Percentiles rank a stretch among this genome's conserved stretches.
These are phyloP conservation scores for Mactra quadrangularis DNA, from an alignment of 1,140 invertebrate species.

Conservation along the genomic window DNA sequence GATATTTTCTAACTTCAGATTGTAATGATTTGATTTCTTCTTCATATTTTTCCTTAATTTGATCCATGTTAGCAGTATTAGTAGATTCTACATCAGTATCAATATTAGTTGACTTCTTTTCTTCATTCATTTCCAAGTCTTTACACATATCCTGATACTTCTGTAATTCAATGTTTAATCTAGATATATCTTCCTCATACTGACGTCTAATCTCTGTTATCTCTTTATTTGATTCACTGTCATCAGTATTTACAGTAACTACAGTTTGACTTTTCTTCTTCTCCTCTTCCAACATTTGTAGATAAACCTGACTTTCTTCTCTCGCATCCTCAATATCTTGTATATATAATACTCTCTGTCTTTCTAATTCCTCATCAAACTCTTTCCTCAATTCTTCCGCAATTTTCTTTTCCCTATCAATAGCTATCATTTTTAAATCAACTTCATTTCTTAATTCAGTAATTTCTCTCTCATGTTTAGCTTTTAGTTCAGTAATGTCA, in stretches of 20 bases:
- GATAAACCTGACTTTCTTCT: conserved; percentile 56
- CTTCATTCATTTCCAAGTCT: too few relatives aligned
- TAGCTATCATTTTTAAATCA: conserved; percentile 34
- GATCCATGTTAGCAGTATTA: background rate
- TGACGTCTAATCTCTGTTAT: background rate
- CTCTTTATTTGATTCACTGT: background rate
- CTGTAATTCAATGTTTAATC: too few relatives aligned
- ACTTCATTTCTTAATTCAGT: conserved; percentile 43
- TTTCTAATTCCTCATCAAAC: conserved; percentile 40
- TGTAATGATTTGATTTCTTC: background rate
- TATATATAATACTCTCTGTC: conserved; percentile 24
- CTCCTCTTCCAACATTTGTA: conserved; percentile 42
- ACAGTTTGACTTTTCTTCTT: conserved; percentile 1
- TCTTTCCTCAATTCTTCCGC: conserved; percentile 34
- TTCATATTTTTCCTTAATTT: background rate
- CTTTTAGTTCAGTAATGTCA: conserved; percentile 47
- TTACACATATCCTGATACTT: too few relatives aligned
- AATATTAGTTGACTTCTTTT: background rate
- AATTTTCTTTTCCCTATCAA: conserved; percentile 49
- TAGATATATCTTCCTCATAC: background rate
- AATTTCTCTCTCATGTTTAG: conserved; percentile 40
- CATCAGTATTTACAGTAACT: background rate
- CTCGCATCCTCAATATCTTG: conserved; percentile 34
- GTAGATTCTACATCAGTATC: background rate
- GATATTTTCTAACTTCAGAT: background rate